Conservation (phyloP, 2,113 vertebrate genomes). For the Arenaria interpres region DNA sequence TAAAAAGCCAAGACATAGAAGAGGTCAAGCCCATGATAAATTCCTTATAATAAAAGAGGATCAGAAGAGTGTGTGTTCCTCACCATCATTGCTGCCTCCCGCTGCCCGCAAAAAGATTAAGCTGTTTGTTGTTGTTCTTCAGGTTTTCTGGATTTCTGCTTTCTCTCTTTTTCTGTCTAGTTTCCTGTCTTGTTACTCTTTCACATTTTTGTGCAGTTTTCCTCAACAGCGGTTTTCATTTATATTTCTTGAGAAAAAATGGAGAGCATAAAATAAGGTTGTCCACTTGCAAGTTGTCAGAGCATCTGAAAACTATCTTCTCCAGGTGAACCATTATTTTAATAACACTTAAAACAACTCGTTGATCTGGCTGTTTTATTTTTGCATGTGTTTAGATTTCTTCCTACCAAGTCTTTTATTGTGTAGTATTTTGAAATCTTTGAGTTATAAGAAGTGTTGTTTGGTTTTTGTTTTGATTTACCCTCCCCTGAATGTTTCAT, state of each 20-base stretch:
- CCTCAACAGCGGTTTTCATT: background rate
- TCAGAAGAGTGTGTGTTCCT: background rate
- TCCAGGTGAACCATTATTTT: background rate
- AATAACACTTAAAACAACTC: background rate
- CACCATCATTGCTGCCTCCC: background rate
- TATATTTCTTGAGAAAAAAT: background rate
- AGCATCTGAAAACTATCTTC: background rate
- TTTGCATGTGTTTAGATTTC: background rate
- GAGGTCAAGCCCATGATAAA: background rate
- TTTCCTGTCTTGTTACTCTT: background rate
- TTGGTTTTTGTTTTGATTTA: background rate
- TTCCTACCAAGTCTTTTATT: background rate
- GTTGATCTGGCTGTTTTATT: background rate
- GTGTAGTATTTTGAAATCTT: background rate
- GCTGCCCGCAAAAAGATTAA: background rate
- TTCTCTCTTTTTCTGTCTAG: background rate
- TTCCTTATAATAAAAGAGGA: background rate
- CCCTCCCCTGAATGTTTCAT: background rate
- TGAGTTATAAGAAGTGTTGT: background rate
- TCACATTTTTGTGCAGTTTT: background rate
- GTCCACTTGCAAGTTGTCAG: background rate
- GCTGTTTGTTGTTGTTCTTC: background rate
- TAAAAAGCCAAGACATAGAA: background rate
- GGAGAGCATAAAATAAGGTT: background rate
- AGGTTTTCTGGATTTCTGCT: background rate